A percentile compares a stretch with the other conserved stretches of the same genome.
phyloP scores from a whole-genome alignment of 1,140 invertebrate genomes.

The Drosophila parabipectinata region DNA sequence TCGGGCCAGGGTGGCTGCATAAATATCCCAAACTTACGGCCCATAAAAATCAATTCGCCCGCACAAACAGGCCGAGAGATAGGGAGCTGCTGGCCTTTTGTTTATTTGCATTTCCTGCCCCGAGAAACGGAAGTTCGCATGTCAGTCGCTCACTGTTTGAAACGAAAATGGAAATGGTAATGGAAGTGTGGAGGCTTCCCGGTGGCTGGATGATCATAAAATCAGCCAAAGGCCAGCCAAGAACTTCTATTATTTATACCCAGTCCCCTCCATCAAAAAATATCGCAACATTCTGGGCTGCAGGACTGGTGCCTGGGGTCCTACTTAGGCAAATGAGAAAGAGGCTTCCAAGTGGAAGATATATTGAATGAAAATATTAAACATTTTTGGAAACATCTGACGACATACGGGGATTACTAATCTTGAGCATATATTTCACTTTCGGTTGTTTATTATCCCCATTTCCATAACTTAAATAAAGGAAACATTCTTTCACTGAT shows the following conservation, averaged over 20 bases:
- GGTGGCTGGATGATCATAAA: conserved; percentile 43
- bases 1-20: conserved; percentile 20
- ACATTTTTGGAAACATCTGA: not conserved
- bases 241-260: conserved; percentile 46
- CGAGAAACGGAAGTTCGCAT: conserved; percentile 72
- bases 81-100: conserved; percentile 54
- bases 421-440: too few relatives aligned
- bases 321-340: conserved; percentile 39
- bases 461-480: not conserved
- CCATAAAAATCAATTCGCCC: conserved; percentile 79
- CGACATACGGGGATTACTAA: not conserved
- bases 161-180: not conserved
- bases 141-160: conserved; percentile 45
- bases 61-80: conserved; percentile 5
- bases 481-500: not conserved
- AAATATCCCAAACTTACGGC: conserved; percentile 79
- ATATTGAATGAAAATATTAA: not conserved
- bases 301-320: conserved; percentile 13
- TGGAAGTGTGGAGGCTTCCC: not conserved
- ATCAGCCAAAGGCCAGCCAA: conserved; percentile 54
- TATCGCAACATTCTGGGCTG: not conserved
- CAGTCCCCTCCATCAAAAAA: conserved; percentile 7
- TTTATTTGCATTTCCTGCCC: conserved; percentile 79
- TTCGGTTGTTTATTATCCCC: not conserved
- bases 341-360: conserved; percentile 15